Base-by-base conservation (phyloP, 2,797 vertebrate genomes). In the Poecilia gillii region DNA sequence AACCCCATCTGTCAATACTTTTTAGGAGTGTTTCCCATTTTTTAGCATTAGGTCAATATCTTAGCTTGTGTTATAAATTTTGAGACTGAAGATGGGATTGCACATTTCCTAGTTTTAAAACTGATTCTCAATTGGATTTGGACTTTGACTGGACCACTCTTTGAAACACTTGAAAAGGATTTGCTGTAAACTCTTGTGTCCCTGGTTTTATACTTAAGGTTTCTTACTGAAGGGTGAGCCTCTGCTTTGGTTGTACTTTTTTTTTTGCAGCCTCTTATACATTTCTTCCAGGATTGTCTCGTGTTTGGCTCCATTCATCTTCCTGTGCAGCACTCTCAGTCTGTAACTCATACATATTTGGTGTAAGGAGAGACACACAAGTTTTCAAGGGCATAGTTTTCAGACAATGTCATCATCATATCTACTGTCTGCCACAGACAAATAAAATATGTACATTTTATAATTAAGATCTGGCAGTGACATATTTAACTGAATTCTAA, bases 371-470 rank as follows among this genome's bases (percentile, higher is more conserved):
- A 75, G 39, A 70, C 7, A 23, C 25, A 55, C 33, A 59, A 25
- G 9, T 41, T 70, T 43, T 64, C 73, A 66, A 66, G 68, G 77
- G 62, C 20, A 72, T 25, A 64, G 6, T 33, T 68, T 68, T 3
- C 43, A 68, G 39, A 59, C 7, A 45, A 71, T 57, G 41, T 55
- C 71, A 47, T 77, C 39, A 72, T 33, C 49, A 68, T 23, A 23
- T 81, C 28, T 66, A 51, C 16, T 31, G 76, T 66, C 46, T 72
- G 64, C 18, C 18, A 45, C 39, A 3, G 55, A 62, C 25, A 59
- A 72, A 6, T 57, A 41, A 77, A 4, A 84, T 41, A 7, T n/a
- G 43, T 57, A 31, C 20, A 73, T 79, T n/a, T 47, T 14, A 80
- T 12, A 3, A n/a, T 76, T 77, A 66, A 66, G 46, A 53, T 57